Percentiles rank a stretch among this genome's conserved stretches.
phyloP scores from a whole-genome alignment of 92 coral and sea anemone species.

The Parazoanthus atlanticus region DNA sequence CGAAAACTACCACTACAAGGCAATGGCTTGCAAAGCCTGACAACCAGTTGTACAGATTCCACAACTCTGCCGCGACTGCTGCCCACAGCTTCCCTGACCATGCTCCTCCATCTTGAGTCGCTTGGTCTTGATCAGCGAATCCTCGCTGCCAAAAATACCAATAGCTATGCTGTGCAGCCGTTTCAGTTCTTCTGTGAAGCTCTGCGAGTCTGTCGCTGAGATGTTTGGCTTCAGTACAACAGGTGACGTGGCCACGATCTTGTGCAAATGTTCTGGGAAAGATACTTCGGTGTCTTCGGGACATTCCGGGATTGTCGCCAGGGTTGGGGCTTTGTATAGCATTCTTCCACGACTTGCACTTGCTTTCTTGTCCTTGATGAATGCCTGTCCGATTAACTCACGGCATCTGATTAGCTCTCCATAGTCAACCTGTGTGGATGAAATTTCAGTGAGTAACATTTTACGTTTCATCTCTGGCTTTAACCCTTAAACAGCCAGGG shows the following conservation, averaged over 20 bases:
- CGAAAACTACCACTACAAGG: conserved; percentile 76
- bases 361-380: conserved; percentile 13
- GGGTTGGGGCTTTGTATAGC: conserved; percentile 40
- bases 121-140: conserved; percentile 56
- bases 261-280: conserved; percentile 74
- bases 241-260: conserved; percentile 33
- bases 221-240: conserved; percentile 44
- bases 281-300: conserved; percentile 53
- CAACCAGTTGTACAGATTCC: conserved; percentile 61
- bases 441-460: background rate
- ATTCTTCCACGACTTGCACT: conserved; percentile 36
- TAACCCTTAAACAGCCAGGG: no score
- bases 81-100: conserved; percentile 58
- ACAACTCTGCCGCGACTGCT: conserved; percentile 61
- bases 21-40: conserved; percentile 71
- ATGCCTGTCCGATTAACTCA: conserved; percentile 58
- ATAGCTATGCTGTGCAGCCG: conserved; percentile 65
- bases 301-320: conserved; percentile 72
- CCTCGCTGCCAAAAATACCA: conserved; percentile 63
- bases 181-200: conserved; percentile 70
- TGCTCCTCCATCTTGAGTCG: conserved; percentile 60
- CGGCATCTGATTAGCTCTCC: conserved; percentile 72
- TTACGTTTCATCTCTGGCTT: background rate
- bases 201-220: conserved; percentile 51
- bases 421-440: conserved; percentile 48